phyloP scores from a whole-genome alignment of 2,888 invertebrate genomes.

The Agrochola circellaris region DNA sequence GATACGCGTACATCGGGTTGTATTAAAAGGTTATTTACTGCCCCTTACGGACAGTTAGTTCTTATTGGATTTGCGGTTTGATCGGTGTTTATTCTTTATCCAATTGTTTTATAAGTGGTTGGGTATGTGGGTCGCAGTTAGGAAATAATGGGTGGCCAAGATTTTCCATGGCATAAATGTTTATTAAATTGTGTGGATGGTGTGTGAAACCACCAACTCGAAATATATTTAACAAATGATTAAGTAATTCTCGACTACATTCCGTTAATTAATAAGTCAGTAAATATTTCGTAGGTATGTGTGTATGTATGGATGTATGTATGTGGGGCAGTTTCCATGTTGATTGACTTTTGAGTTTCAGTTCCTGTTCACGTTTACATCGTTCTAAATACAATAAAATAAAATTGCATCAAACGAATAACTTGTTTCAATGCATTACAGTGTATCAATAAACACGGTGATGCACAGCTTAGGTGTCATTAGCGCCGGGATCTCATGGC shows the following conservation, averaged over 20 bases:
- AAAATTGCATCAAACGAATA: background rate
- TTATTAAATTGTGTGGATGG: background rate
- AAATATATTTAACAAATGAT: background rate
- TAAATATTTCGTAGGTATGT: background rate
- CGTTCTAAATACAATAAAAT: background rate
- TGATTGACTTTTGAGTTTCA: background rate
- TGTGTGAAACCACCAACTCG: background rate
- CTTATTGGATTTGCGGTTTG: slow-evolving; percentile 50
- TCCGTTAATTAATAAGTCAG: background rate
- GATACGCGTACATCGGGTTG: slow-evolving; percentile 11
- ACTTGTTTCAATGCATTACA: background rate
- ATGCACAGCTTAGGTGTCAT: too few species aligned
- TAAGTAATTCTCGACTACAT: background rate
- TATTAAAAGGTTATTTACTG: slow-evolving; percentile 63
- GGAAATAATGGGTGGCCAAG: background rate
- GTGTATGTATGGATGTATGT: background rate
- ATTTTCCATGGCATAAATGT: background rate
- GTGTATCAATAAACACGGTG: background rate
- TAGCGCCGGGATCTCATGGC: too few species aligned
- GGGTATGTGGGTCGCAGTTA: background rate
- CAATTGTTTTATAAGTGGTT: slow-evolving; percentile 22
- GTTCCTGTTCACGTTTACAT: background rate
- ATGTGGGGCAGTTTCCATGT: background rate
- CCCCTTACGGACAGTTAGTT: slow-evolving; percentile 45
- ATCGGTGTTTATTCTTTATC: slow-evolving; percentile 46